Evolutionary conservation across 1,140 invertebrate species (phyloP).

Genomic region (Elysia chlorotica): DNA sequence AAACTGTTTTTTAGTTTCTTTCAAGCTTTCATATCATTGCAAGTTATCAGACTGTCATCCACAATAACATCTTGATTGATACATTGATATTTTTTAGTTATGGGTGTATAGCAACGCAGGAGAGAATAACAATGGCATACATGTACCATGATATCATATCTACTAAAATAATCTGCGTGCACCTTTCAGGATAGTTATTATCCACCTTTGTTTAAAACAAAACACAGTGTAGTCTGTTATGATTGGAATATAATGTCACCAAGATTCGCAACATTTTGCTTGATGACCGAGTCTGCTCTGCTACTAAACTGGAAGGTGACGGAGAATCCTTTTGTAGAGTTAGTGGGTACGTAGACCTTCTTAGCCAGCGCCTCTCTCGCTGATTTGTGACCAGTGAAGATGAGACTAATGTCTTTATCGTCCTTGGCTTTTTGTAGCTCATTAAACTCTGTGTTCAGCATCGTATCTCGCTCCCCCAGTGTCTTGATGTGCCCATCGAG

Average conservation of each 20-base stretch:
- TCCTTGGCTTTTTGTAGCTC: slow-evolving; percentile 43
- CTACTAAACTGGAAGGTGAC: slow-evolving; percentile 53
- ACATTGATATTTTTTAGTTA: too few relatives aligned
- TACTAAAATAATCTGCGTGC: too few relatives aligned
- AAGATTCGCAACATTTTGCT: slow-evolving; percentile 39
- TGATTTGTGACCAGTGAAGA: slow-evolving; percentile 50
- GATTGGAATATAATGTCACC: slow-evolving; percentile 44
- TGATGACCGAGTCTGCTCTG: slow-evolving; percentile 39
- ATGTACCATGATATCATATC: too few relatives aligned
- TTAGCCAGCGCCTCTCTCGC: slow-evolving; percentile 40
- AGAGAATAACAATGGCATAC: too few relatives aligned
- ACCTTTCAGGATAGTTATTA: too few relatives aligned
- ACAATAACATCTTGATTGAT: too few relatives aligned
- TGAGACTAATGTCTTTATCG: slow-evolving; percentile 45
- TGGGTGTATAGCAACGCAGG: too few relatives aligned
- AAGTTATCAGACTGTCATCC: too few relatives aligned
- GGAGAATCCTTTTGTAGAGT: slow-evolving; percentile 44
- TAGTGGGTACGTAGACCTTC: slow-evolving; percentile 39
- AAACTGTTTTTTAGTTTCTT: too few relatives aligned
- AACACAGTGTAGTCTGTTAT: slow-evolving; percentile 5
- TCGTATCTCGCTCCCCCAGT: slow-evolving; percentile 35
- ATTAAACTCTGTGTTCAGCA: slow-evolving; percentile 36
- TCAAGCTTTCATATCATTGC: too few relatives aligned
- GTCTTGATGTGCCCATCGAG: slow-evolving; percentile 42
- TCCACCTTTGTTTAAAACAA: too few relatives aligned